Evolutionary conservation across 2,888 invertebrate species (phyloP), one percentile per base, ranked within the genome.

Genomic region (Mellilla xanthometata): DNA sequence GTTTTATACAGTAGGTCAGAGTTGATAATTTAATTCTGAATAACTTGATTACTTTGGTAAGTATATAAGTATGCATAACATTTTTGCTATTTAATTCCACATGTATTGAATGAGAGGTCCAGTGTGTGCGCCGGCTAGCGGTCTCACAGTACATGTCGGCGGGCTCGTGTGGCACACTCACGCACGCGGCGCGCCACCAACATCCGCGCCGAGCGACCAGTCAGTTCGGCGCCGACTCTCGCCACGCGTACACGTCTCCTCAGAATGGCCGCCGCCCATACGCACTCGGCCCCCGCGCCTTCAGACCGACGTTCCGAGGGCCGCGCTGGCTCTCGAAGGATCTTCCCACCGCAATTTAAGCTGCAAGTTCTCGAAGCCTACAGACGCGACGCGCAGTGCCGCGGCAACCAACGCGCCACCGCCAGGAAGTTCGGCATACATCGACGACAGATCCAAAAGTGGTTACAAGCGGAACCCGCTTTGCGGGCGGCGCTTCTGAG

Each of bases 341-440:
- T 96, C 72, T 97, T 96, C 81, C 94, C 96, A 72, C 95, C 96
- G 63, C 94, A 95, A 81, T 97, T 96, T 82, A 97, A 96, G 81
- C 90, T 96, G 58, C 95, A 95, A 91, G 96, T 97, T 62, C 91
- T 96, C 57, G 96, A 96, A 78, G 96, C 96, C 30, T 97, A 96
- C 78, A 91, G 96, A 57, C 93, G 94, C 65, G 96, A 97, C 76
- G 92, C 93, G 29, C 96, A 96, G 76, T 96, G 96, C 81, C 94
- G 96, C 68, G 96, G 96, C 36, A 97, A 96, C 81, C 96, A 96
- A 78, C 92, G 96, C 39, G 96, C 96, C 2, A 97, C 96, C 10
- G 96, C 96, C 49, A 92, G 96, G 68, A 97, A 97, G 82, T 97
- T 96, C 81, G 95, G 95, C 46, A 96, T 97, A 56, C 96, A 97